Evolutionary conservation across 1,140 invertebrate species (phyloP).

Genomic region (Berghia stephanieae): DNA sequence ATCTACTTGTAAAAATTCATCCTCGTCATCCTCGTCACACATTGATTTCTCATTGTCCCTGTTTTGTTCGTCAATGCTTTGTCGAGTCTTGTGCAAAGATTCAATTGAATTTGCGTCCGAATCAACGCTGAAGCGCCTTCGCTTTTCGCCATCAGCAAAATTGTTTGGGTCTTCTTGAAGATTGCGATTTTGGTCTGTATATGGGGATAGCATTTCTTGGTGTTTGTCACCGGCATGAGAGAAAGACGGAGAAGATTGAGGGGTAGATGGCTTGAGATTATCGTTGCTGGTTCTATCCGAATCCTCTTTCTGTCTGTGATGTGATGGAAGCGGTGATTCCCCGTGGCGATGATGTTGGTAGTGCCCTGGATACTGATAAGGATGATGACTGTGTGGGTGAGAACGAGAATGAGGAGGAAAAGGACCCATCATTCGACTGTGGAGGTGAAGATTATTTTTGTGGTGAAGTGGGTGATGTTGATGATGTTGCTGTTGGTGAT

Average conservation of each 20-base stretch:
- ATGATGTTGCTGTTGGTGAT: neutral
- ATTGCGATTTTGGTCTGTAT: no score
- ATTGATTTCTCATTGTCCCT: neutral
- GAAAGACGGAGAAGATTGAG: neutral
- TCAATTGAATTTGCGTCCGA: neutral
- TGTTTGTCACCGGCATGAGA: neutral
- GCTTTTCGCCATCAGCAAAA: no score
- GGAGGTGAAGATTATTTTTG: no score
- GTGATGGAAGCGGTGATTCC: neutral
- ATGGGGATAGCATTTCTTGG: neutral
- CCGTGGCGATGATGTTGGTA: neutral
- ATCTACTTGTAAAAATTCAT: slow-evolving; percentile 4
- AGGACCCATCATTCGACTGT: no score
- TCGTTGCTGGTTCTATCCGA: no score
- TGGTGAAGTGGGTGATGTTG: no score
- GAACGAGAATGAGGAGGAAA: neutral
- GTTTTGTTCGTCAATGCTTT: neutral
- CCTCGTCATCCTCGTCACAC: neutral
- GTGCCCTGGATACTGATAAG: neutral
- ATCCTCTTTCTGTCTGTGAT: neutral
- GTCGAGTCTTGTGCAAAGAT: neutral
- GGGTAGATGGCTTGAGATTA: neutral
- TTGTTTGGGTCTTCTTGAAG: no score
- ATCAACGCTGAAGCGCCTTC: neutral
- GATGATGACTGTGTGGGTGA: neutral